These are phyloP conservation scores for Synanthedon andrenaeformis DNA, from an alignment of 2,888 invertebrate genomes.

Conservation along the genomic window DNA sequence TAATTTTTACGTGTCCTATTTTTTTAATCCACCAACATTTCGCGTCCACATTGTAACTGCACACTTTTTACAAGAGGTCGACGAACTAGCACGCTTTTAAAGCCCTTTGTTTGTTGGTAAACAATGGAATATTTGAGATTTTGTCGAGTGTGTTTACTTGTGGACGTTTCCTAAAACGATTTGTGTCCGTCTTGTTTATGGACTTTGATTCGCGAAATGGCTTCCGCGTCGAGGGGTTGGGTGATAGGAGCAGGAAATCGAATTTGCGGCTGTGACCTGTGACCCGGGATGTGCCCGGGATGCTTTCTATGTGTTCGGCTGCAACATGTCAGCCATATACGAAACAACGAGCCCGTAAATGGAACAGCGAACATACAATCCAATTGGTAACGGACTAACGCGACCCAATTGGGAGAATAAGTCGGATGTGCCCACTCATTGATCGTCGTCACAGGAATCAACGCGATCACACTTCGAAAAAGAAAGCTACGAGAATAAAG, in stretches of 20 bases:
- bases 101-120: slow-evolving; percentile 40
- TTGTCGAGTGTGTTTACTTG: slow-evolving; percentile 19
- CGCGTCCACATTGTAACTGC: slow-evolving; percentile 13
- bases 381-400: slow-evolving; percentile 18
- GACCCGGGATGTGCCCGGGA: slow-evolving; percentile 1
- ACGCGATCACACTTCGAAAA: too few species aligned
- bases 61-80: slow-evolving; percentile 37
- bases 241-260: slow-evolving; percentile 40
- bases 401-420: slow-evolving; percentile 39
- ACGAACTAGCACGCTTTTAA: slow-evolving; percentile 32
- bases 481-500: too few species aligned
- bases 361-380: slow-evolving; percentile 34
- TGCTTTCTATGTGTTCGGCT: slow-evolving; percentile 19
- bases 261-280: slow-evolving; percentile 28
- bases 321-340: slow-evolving; percentile 21
- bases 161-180: slow-evolving; percentile 26
- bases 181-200: slow-evolving; percentile 12
- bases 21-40: slow-evolving; percentile 20
- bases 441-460: slow-evolving; percentile 12
- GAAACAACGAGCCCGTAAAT: slow-evolving; percentile 47
- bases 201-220: slow-evolving; percentile 10
- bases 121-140: slow-evolving; percentile 28
- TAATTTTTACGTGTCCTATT: slow-evolving; percentile 25
- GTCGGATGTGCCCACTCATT: slow-evolving; percentile 39
- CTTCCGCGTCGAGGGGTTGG: slow-evolving; percentile 9